Percentiles rank a stretch among this genome's conserved stretches.
Conservation (phyloP, 2,113 vertebrate species). For the Etia nguti region DNA sequence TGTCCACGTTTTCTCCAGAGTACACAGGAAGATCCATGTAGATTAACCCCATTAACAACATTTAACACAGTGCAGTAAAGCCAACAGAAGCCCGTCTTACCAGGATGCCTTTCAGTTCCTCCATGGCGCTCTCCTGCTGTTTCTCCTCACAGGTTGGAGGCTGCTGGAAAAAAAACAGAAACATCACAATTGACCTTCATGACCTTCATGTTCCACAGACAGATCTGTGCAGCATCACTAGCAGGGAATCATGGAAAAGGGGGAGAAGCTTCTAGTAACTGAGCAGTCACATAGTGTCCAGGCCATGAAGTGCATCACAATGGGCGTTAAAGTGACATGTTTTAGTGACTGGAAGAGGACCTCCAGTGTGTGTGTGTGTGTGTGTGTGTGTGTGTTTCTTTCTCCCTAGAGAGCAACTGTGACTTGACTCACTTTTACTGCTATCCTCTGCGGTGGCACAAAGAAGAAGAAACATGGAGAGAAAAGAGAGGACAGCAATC, state of each 20-base stretch:
- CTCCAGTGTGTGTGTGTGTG: background rate
- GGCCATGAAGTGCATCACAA: background rate
- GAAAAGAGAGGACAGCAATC: conserved; percentile 4
- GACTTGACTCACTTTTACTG: conserved; percentile 64
- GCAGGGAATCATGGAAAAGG: background rate
- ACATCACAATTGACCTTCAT: background rate
- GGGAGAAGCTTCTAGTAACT: background rate
- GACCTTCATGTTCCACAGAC: background rate
- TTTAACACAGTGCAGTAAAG: background rate
- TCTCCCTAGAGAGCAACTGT: background rate
- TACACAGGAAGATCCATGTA: background rate
- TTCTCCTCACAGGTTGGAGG: conserved; percentile 63
- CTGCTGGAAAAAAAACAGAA: conserved; percentile 1
- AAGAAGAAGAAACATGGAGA: background rate
- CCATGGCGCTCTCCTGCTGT: conserved; percentile 78
- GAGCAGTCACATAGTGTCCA: background rate
- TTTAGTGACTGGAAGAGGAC: background rate
- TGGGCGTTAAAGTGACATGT: background rate
- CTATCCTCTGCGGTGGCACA: conserved; percentile 52
- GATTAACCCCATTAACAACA: background rate
- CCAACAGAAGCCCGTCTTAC: conserved; percentile 34
- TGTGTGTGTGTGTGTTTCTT: background rate
- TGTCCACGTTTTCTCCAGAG: background rate
- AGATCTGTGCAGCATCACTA: background rate
- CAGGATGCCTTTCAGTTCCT: conserved; percentile 80